phyloP scores from a whole-genome alignment of 2,888 invertebrate species.

The Mimachlamys varia region DNA sequence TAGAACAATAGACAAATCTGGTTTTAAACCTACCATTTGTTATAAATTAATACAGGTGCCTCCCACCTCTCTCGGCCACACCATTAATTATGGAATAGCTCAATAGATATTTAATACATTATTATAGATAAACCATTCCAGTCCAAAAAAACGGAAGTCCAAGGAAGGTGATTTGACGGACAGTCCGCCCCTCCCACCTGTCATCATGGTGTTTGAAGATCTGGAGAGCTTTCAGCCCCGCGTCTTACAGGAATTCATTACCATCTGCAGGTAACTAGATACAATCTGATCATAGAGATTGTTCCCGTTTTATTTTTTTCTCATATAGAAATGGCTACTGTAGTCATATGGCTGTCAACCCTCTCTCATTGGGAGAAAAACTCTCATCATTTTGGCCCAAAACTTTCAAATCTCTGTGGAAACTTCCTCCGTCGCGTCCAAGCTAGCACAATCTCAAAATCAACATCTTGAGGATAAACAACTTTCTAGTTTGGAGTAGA shows the following conservation, averaged over 20 bases:
- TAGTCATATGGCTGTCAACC: too few species aligned
- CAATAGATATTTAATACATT: neutral
- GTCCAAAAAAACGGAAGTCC: slow-evolving; percentile 69
- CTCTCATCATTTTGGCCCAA: too few species aligned
- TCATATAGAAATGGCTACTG: too few species aligned
- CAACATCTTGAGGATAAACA: too few species aligned
- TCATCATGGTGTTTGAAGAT: slow-evolving; percentile 91
- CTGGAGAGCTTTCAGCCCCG: slow-evolving; percentile 91
- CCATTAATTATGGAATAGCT: too few species aligned
- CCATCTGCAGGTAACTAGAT: slow-evolving; percentile 88
- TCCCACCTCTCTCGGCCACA: too few species aligned
- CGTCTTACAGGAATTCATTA: slow-evolving; percentile 91
- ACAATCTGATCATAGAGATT: neutral
- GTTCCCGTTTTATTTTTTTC: neutral
- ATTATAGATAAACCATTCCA: slow-evolving; percentile 51
- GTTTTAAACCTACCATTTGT: too few species aligned
- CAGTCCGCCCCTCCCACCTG: slow-evolving; percentile 62
- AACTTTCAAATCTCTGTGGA: too few species aligned
- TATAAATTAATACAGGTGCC: too few species aligned
- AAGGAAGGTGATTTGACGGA: slow-evolving; percentile 46
- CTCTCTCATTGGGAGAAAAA: neutral
- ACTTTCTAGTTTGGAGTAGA: too few species aligned
- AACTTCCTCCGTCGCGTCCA: too few species aligned
- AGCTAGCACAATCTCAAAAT: neutral
- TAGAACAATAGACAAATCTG: too few species aligned